Base-by-base conservation (phyloP, 2,888 invertebrate genomes). In the Syrista parreyssii region DNA sequence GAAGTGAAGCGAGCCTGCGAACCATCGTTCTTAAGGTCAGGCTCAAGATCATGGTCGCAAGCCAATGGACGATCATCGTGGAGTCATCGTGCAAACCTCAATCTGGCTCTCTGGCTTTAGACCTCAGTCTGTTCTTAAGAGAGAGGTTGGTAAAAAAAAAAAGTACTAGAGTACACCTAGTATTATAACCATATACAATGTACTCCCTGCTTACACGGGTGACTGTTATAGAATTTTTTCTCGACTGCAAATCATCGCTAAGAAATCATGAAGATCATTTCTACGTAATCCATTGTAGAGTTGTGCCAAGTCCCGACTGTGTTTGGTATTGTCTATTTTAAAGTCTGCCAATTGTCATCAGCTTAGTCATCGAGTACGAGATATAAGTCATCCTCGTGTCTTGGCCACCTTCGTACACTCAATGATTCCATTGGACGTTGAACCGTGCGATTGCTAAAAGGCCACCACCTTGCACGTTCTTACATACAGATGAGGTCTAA, bases 21-120 rank as follows among this genome's bases (percentile, higher is more conserved):
- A 55, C 55, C 23, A 55, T 55, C 81, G 80, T 78, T 82, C 76
- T 74, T 71, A 75, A 81, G 85, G 87, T 88, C 87, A 86, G 85
- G 88, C 88, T 88, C 88, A 84, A 84, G 88, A 88, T 88, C 88
- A 86, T 87, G 85, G 87, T 55, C 55, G 55, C 55, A 23, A 55
- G 23, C 55, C 55, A 55, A 55, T 55, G 55, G 23, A 55, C 55
- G 55, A 55, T 55, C 55, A 23, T 55, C 23, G 55, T 55, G 55
- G 23, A 55, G 55, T 55, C 55, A 55, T 55, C 55, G 55, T 55
- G 55, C 55, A 55, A 55, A 55, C 23, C 55, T 55, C 23, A 55
- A 55, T 55, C 55, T 55, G 23, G 55, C 23, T 23, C 55, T 55
- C 23, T 55, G 23, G 55, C 55, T 23, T 23, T 23, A 23, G 55